Evolutionary conservation across 2,888 invertebrate genomes (phyloP), one percentile per base, ranked within the genome.

Genomic region (Drosophila mettleri): DNA sequence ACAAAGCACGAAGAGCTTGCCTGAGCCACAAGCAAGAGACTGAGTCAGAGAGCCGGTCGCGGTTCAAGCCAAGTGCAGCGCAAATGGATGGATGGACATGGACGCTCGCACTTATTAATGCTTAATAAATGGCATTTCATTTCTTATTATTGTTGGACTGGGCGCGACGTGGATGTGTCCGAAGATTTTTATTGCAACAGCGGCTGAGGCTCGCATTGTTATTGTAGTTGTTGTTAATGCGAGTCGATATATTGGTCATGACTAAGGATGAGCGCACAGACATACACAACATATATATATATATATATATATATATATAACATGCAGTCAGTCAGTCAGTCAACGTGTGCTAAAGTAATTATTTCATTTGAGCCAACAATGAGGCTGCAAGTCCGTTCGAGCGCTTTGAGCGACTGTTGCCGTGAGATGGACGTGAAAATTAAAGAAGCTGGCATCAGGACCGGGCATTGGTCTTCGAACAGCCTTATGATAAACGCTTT

Each of bases 71-170:
- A 80, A 80, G 80, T 83, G 80, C 80, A 75, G 65, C 60, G 76
- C 76, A 72, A 79, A 79, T 82, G 80, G 80, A 80, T 70, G 80
- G 80, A 73, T 73, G 87, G 74, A 82, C 57, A 65, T 53, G 70
- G 68, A 48, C 53, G 80, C 89, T 91, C 90, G 91, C 91, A 91
- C 91, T 91, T 91, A 91, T 90, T 91, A 91, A 91, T 91, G 91
- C 91, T 91, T 91, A 91, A 91, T 91, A 91, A 91, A 91, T 91
- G 91, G 91, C 91, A 91, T 90, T 91, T 90, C 91, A 91, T 91
- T 91, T 91, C 89, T 90, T 90, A 91, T 90, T 90, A 86, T 88
- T 89, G 85, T 76, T 74, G 79, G 73, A 68, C 74, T 76, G 84
- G 74, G 80, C 74, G 88, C 88, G 70, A 80, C 88, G 85, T 80